Conservation (phyloP, 2,797 vertebrate species). For the Yasuhikotakia modesta region DNA sequence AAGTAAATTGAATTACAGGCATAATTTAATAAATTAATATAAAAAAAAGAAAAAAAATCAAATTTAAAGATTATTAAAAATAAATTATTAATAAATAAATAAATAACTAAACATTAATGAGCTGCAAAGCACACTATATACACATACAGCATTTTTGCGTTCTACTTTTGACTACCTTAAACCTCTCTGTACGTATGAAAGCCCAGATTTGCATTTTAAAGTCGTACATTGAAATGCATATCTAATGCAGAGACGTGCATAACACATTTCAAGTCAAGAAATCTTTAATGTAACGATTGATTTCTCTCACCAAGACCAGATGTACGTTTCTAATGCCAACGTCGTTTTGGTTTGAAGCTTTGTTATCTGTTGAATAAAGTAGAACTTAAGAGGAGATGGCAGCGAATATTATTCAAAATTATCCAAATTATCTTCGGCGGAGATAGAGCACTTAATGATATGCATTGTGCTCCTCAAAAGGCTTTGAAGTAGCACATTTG, state of each 20-base stretch:
- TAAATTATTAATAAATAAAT: too few relatives aligned
- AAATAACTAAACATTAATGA: constrained; percentile 25
- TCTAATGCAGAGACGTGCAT: not conserved
- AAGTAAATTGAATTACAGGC: not conserved
- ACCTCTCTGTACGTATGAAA: not conserved
- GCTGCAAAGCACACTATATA: not conserved
- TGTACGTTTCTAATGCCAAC: not conserved
- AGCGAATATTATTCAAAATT: constrained; percentile 11
- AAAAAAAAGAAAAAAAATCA: too few relatives aligned
- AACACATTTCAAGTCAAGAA: not conserved
- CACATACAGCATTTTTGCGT: not conserved
- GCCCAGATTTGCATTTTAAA: not conserved
- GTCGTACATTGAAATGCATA: not conserved
- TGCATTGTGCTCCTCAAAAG: not conserved
- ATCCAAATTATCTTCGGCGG: not conserved
- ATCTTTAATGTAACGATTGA: constrained; percentile 21
- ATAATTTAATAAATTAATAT: too few relatives aligned
- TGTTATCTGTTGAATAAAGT: constrained; percentile 3
- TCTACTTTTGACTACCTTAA: not conserved
- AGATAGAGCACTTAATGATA: not conserved
- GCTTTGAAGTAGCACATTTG: not conserved
- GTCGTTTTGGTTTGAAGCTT: constrained; percentile 14
- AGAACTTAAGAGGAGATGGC: constrained; percentile 5
- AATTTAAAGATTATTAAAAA: too few relatives aligned
- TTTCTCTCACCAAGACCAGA: constrained; percentile 16